A percentile compares a stretch with the other conserved stretches of the same genome.
phyloP scores from a whole-genome alignment of 2,113 vertebrate species.

The Camelus dromedarius region DNA sequence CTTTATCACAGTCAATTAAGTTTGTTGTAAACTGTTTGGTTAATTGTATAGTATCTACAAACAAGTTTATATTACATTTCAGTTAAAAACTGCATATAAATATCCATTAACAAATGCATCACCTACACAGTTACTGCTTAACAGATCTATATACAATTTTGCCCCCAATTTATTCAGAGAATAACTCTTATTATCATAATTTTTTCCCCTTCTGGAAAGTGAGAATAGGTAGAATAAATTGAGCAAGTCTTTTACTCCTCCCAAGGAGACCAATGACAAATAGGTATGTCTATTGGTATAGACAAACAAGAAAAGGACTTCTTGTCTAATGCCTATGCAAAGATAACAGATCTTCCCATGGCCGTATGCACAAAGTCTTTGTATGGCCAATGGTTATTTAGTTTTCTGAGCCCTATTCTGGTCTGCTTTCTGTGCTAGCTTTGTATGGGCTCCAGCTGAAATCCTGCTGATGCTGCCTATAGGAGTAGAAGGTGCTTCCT shows the following conservation, averaged over 20 bases:
- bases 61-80: constrained; percentile 33
- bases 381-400: background rate
- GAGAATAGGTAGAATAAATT: background rate
- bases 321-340: background rate
- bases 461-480: background rate
- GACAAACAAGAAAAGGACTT: background rate
- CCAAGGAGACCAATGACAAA: background rate
- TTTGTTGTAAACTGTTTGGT: background rate
- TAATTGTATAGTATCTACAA: background rate
- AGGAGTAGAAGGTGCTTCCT: background rate
- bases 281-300: background rate
- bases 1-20: background rate
- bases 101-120: background rate
- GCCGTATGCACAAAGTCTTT: background rate
- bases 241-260: background rate
- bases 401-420: background rate
- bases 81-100: constrained; percentile 30
- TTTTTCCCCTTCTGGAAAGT: background rate
- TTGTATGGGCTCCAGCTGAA: background rate
- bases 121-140: constrained; percentile 1
- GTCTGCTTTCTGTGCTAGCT: background rate
- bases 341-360: background rate
- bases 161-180: background rate
- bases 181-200: background rate
- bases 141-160: background rate